Evolutionary conservation across 2,797 vertebrate genomes (phyloP).

Genomic region (Halcyon smyrnensis): DNA sequence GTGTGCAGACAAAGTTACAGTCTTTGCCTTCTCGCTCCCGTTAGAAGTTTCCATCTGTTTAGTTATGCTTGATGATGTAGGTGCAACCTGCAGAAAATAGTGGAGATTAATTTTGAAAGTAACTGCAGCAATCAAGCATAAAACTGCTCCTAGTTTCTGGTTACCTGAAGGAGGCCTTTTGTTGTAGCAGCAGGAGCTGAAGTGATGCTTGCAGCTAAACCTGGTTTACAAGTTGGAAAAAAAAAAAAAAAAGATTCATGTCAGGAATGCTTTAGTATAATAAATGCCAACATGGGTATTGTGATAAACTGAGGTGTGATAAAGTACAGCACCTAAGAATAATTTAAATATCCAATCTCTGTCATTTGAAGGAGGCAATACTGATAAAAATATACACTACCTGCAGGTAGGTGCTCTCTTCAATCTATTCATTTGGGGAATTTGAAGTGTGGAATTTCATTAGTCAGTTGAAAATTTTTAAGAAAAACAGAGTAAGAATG

Average conservation of each 20-base stretch:
- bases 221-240: constrained; percentile 48
- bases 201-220: constrained; percentile 25
- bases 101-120: neutral
- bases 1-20: constrained; percentile 70
- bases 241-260: neutral
- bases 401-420: neutral
- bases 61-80: neutral
- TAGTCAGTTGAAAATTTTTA: neutral
- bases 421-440: neutral
- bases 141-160: neutral
- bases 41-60: constrained; percentile 26
- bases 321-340: neutral
- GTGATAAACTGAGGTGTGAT: neutral
- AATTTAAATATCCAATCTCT: neutral
- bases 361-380: neutral
- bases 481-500: neutral
- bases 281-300: neutral
- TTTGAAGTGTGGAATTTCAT: neutral
- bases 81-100: constrained; percentile 56
- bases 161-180: constrained; percentile 71
- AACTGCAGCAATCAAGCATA: neutral
- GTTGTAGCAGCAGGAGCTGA: neutral
- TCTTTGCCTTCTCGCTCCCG: constrained; percentile 69
- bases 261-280: neutral
- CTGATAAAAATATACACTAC: neutral